Base-by-base conservation (phyloP, 2,888 invertebrate species). In the Thymelicus sylvestris region DNA sequence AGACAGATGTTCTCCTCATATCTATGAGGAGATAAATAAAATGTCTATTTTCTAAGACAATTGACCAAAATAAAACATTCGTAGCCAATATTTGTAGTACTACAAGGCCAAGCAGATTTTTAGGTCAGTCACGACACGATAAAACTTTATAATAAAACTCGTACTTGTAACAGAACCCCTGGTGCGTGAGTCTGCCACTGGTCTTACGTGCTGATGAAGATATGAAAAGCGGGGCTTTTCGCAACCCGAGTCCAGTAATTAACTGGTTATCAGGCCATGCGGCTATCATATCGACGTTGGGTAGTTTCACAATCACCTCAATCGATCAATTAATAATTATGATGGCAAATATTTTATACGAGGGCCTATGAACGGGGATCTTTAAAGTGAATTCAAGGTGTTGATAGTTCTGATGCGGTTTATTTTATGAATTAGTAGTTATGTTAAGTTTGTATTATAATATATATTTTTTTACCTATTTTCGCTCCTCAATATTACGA, bases 121-220 rank as follows among this genome's bases (percentile, higher is more conserved):
- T 12, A 44, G 44, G 44, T 44, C 44, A 44, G 44, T 44, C 44
- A 44, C 44, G 44, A 44, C 10, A 44, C 44, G 12, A 44, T 44
- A 44, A 44, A 44, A 44, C 12, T 12, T 44, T 0, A 19, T 19
- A 44, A 44, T 44, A 44, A 44, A 44, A 44, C 44, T 44, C 44
- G 12, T 44, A 44, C 44, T 44, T 8, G 10, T 7, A 8, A 41
- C 19, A 61, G 61, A 61, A 61, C 50, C 39, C 50, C 10, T 10
- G 15, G 52, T 39, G 60, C 47, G 48, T 39, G n/a, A 24, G 7
- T 12, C 59, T 19, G 63, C 69, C 62, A 61, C 44, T 19, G 55
- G 52, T 47, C 61, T 63, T 69, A 44, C 62, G 85, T 84, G 75
- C 76, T 72, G 87, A 89, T 90, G 88, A 90, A 91, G 90, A 90